Evolutionary conservation across 1,140 invertebrate genomes (phyloP).

Genomic region (Helicoverpa armigera): DNA sequence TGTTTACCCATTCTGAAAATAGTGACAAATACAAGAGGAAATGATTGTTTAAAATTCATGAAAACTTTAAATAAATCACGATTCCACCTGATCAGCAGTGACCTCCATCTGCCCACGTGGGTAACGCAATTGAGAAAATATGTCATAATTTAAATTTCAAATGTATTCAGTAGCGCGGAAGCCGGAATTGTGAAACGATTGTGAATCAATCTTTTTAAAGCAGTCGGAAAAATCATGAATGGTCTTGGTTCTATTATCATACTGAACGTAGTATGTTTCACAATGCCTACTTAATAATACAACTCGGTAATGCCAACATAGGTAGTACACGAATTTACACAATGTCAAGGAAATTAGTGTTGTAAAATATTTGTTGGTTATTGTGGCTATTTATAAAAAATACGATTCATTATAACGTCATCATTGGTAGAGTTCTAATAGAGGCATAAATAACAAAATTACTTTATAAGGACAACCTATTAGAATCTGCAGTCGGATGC

Average conservation of each 20-base stretch:
- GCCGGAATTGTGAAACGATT: background rate
- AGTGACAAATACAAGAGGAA: background rate
- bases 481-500: too few relatives aligned
- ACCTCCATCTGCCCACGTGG: background rate
- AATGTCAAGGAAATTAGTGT: background rate
- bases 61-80: background rate
- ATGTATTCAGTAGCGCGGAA: background rate
- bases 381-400: too few relatives aligned
- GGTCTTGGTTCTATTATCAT: constrained; percentile 8
- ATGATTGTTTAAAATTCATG: background rate
- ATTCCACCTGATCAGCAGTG: background rate
- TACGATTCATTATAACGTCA: too few relatives aligned
- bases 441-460: too few relatives aligned
- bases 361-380: too few relatives aligned
- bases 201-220: background rate
- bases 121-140: background rate
- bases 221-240: background rate
- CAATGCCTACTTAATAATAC: background rate
- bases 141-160: background rate
- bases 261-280: background rate
- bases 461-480: too few relatives aligned
- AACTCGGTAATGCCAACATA: background rate
- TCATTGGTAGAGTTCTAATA: too few relatives aligned
- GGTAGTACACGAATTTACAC: background rate
- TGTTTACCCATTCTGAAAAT: background rate